A percentile compares a stretch with the other conserved stretches of the same genome.
These are phyloP conservation scores for Pseudoatta argentina DNA, from an alignment of 1,140 invertebrate genomes.

Conservation along the genomic window DNA sequence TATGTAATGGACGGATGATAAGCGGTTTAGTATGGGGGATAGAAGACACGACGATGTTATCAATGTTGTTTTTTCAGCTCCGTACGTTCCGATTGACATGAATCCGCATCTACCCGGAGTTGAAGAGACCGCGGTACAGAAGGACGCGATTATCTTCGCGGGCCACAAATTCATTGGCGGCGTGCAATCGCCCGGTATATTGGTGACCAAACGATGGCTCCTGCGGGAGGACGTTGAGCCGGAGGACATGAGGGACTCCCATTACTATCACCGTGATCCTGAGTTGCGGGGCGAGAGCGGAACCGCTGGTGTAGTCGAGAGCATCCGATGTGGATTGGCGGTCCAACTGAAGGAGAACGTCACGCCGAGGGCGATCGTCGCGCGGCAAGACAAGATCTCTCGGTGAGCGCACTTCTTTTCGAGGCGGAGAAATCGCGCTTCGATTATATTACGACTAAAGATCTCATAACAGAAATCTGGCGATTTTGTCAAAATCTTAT, in stretches of 20 bases:
- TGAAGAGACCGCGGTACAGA: constrained; percentile 90
- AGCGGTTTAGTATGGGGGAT: neutral
- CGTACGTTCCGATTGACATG: constrained; percentile 94
- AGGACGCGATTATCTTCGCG: constrained; percentile 97
- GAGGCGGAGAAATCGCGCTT: too few species aligned
- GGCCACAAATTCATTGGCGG: constrained; percentile 97
- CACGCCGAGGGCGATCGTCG: constrained; percentile 90
- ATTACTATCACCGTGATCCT: constrained; percentile 81
- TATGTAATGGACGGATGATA: neutral
- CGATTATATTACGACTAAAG: too few species aligned
- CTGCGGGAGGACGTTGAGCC: constrained; percentile 84
- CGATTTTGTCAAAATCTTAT: too few species aligned
- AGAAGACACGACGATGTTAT: neutral
- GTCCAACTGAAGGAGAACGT: constrained; percentile 95
- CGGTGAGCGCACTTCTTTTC: constrained; percentile 85
- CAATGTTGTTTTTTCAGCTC: constrained; percentile 87
- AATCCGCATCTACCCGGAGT: constrained; percentile 92
- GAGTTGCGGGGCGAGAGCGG: constrained; percentile 94
- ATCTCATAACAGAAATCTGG: too few species aligned
- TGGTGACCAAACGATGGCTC: constrained; percentile 87
- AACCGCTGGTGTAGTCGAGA: constrained; percentile 93
- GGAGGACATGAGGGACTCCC: constrained; percentile 84
- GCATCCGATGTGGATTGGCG: constrained; percentile 94
- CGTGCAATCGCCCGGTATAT: constrained; percentile 92
- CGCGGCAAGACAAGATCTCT: constrained; percentile 91